phyloP scores from a whole-genome alignment of 1,140 invertebrate genomes.

The Nephotettix cincticeps region DNA sequence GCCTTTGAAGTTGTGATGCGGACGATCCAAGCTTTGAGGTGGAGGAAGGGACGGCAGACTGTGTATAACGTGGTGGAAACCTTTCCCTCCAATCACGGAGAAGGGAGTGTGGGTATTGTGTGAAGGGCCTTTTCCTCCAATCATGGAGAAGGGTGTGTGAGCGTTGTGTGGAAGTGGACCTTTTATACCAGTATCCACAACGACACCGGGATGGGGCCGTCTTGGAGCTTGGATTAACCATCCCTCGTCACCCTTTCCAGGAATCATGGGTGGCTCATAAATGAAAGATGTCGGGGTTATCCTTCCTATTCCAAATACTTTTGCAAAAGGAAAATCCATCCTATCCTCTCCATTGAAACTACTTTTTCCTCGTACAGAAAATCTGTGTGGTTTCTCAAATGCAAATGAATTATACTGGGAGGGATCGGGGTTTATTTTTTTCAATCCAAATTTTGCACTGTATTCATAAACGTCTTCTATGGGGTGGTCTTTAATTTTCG shows the following conservation, averaged over 20 bases:
- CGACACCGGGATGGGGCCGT: neutral
- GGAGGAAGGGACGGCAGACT: slow-evolving; percentile 32
- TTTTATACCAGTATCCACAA: neutral
- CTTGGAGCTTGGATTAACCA: neutral
- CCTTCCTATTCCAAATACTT: neutral
- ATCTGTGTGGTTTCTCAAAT: neutral
- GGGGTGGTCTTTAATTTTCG: neutral
- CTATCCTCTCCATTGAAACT: neutral
- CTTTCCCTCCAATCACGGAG: slow-evolving; percentile 37
- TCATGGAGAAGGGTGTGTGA: slow-evolving; percentile 15
- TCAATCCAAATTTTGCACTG: slow-evolving; percentile 30
- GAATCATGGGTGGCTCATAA: neutral
- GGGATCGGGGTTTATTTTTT: slow-evolving; percentile 26
- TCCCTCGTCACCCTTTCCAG: neutral
- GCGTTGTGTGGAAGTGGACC: slow-evolving; percentile 24
- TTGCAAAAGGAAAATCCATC: neutral
- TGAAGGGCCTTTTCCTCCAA: too few relatives aligned
- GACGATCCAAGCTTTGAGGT: neutral
- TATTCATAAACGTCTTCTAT: slow-evolving; percentile 36
- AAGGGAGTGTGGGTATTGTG: too few relatives aligned
- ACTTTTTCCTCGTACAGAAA: neutral
- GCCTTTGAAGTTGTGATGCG: slow-evolving; percentile 17
- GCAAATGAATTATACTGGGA: neutral
- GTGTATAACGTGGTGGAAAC: slow-evolving; percentile 40
- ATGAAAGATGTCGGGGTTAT: neutral